These are phyloP conservation scores for Linnaemya tessellans DNA, from an alignment of 2,888 invertebrate species.

Conservation along the genomic window DNA sequence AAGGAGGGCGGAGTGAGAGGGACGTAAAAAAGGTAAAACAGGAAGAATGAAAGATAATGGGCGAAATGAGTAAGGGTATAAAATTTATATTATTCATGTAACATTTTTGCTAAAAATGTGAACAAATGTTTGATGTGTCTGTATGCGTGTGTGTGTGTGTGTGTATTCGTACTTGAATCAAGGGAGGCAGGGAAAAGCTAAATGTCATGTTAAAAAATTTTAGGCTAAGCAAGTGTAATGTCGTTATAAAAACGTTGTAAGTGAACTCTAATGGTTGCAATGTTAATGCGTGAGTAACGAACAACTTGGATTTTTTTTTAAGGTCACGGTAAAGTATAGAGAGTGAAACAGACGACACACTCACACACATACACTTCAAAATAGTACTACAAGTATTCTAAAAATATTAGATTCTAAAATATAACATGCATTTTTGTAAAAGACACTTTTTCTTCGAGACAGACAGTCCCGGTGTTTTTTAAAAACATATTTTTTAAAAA, in stretches of 20 bases:
- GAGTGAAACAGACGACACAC: too few relatives aligned
- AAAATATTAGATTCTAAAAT: too few relatives aligned
- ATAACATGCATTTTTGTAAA: too few relatives aligned
- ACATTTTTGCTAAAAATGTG: constrained; percentile 22
- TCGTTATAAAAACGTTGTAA: constrained; percentile 32
- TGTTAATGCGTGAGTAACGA: constrained; percentile 21
- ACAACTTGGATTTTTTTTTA: not conserved
- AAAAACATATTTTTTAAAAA: too few relatives aligned
- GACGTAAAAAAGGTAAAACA: not conserved
- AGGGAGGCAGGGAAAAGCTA: not conserved
- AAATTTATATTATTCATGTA: constrained; percentile 32
- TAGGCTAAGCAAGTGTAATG: constrained; percentile 2
- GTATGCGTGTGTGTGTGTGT: not conserved
- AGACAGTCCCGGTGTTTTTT: too few relatives aligned
- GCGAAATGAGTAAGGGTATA: not conserved
- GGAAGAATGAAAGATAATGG: constrained; percentile 9
- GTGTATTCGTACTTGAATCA: not conserved
- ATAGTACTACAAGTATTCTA: too few relatives aligned
- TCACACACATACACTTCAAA: too few relatives aligned
- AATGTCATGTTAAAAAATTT: not conserved
- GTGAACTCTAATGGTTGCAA: constrained; percentile 17
- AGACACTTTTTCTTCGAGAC: too few relatives aligned
- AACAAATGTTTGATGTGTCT: constrained; percentile 5
- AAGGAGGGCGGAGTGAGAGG: not conserved
- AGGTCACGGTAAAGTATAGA: not conserved